These are phyloP conservation scores for Aleiodes leptofemur DNA, from an alignment of 2,888 invertebrate species.

Conservation along the genomic window DNA sequence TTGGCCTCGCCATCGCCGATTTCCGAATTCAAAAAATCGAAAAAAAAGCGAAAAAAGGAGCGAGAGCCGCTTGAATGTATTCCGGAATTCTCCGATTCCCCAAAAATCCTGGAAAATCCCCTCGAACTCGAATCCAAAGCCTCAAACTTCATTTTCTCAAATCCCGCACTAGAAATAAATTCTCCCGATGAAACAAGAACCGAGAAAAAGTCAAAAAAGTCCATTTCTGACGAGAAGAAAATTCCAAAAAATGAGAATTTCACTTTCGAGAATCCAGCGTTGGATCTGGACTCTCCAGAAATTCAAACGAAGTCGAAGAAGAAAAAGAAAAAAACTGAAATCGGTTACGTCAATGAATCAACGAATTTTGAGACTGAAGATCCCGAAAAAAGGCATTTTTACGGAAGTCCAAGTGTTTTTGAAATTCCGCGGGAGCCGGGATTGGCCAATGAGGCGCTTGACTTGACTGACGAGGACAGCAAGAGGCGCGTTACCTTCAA, in stretches of 20 bases:
- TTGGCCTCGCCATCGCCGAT: conserved; percentile 35
- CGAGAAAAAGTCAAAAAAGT: conserved; percentile 8
- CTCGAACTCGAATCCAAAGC: conserved; percentile 4
- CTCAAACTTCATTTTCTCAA: conserved; percentile 39
- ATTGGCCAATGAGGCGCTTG: conserved; percentile 67
- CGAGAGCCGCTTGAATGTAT: conserved; percentile 9
- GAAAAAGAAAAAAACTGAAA: conserved; percentile 43
- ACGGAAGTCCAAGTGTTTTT: conserved; percentile 42
- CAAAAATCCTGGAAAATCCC: not conserved
- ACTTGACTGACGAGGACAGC: conserved; percentile 67
- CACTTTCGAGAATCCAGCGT: conserved; percentile 47
- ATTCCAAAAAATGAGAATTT: conserved; percentile 27
- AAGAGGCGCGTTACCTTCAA: conserved; percentile 72
- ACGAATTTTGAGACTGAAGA: conserved; percentile 45
- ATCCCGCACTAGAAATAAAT: conserved; percentile 42
- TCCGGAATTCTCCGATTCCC: not conserved
- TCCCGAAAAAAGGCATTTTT: conserved; percentile 2
- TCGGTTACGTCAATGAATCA: conserved; percentile 53
- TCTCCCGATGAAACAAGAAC: not conserved
- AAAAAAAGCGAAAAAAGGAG: conserved; percentile 13
- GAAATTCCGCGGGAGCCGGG: conserved; percentile 58
- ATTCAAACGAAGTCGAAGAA: conserved; percentile 15
- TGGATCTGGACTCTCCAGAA: conserved; percentile 50
- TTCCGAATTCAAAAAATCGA: conserved; percentile 10
- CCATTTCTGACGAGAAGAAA: not conserved